Evolutionary conservation across 2,113 vertebrate genomes (phyloP), one percentile per base, ranked within the genome.

Genomic region (Nibea coibor): DNA sequence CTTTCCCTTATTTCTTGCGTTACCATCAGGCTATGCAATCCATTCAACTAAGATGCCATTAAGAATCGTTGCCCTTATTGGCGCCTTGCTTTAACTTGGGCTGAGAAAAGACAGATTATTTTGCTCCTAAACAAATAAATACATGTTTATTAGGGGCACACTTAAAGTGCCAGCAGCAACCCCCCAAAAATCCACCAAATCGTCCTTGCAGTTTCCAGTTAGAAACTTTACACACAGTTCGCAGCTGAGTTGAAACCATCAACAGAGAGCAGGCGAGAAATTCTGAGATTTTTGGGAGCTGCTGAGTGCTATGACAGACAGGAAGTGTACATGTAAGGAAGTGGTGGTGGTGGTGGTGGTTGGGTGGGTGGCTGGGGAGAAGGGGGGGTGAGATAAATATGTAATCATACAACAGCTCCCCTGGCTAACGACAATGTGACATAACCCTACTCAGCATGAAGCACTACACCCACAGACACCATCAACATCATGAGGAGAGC

Each of bases 401-500:
- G 31, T 51, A 80, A 64, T 83, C 82, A 57, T 58, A 83, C 66
- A 78, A 68, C 81, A 75, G 72, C 72, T 87, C 76, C 66, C 62
- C 50, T 54, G 69, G 54, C 80, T 64, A 68, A 83, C 50, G 59
- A 80, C 73, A 64, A 76, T 69, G 82, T 91, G 90, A 91, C 88
- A 90, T 87, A 87, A 92, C 85, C 88, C 83, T 78, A 58, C 83
- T 90, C 86, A 75, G 81, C 68, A 0, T 88, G 86, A 87, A 93
- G 82, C 86, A 85, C 72, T 64, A 68, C 89, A 48, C 83, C 90
- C 85, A 90, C 90, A 75, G 73, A 75, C 80, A 12, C 78, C 64
- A 75, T 85, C 76, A 61, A 57, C 79, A 75, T 78, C 79, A 58
- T 66, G 58, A 75, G 56, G 57, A 87, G 81, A 75, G 74, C 63